Evolutionary conservation across 92 coral and sea anemone genomes (phyloP), one percentile per base, ranked within the genome.

Genomic region (Umimayanthus kanabou): DNA sequence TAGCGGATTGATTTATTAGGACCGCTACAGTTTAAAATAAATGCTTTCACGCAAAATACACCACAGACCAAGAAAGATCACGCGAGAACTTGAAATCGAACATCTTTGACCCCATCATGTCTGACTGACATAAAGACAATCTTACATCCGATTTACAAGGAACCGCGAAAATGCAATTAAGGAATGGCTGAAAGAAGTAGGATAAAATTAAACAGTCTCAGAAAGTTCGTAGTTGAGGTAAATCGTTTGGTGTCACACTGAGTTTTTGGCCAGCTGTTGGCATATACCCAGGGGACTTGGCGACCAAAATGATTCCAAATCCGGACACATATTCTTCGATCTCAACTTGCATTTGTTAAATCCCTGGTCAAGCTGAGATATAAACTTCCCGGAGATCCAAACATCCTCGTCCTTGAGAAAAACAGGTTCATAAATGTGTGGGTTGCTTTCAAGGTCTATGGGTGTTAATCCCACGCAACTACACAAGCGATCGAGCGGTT

Each of bases 51-150:
- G 87, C 87, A 43, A 83, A 83, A 83, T 50, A 47, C 57, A 70
- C 79, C 87, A 83, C 66, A 71, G 78, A 71, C 71, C 76, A 82
- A 70, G 79, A 70, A 43, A 83, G 87, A 83, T 83, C 87, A 83
- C 87, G 87, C 87, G 78, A 83, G 47, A 71, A 43, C 53, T 6
- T 30, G 1, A 15, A 70, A 83, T 49, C 64, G 74, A 25, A 26
- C 55, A 23, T 45, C 55, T 70, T 45, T 83, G 33, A 81, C 75
- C 37, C 73, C 76, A 75, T 37, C 23, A 39, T 39, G 42, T 37
- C 28, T 39, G 16, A 16, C 79, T 43, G 85, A 65, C 75, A 81
- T 4, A 81, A 39, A 75, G 79, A 26, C 82, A 78, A 78, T 47
- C 57, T n/a, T n/a, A 77, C 64, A 43, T 77, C 61, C 64, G 77